A percentile compares a stretch with the other conserved stretches of the same genome.
phyloP scores from a whole-genome alignment of 2,113 vertebrate genomes.

The Circaetus gallicus region DNA sequence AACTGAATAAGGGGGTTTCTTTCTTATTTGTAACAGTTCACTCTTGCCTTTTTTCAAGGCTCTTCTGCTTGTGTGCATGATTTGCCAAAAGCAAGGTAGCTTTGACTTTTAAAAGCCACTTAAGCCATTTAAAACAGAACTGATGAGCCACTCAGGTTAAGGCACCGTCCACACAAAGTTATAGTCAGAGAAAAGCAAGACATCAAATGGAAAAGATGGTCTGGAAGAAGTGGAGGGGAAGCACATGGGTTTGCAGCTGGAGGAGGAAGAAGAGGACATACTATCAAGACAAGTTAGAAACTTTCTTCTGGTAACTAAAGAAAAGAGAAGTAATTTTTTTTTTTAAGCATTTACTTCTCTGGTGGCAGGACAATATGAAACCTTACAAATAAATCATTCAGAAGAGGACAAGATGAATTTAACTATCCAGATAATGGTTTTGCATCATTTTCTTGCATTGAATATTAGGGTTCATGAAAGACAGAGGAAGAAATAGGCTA shows the following conservation, averaged over 20 bases:
- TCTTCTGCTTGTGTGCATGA: not conserved
- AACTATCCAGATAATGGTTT: not conserved
- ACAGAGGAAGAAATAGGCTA: not conserved
- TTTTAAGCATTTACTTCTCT: not conserved
- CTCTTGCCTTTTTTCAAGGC: not conserved
- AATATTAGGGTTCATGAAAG: not conserved
- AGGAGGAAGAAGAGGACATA: not conserved
- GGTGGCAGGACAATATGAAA: not conserved
- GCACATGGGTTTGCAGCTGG: not conserved
- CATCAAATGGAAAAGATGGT: not conserved
- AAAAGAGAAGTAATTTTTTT: not conserved
- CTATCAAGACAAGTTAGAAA: not conserved
- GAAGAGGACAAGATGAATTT: not conserved
- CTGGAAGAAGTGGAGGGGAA: not conserved
- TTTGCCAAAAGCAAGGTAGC: not conserved
- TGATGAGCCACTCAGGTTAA: not conserved
- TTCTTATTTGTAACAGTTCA: not conserved
- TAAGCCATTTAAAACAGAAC: not conserved
- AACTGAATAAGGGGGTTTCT: not conserved
- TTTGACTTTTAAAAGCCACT: not conserved
- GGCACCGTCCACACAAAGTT: not conserved
- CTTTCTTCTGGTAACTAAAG: not conserved
- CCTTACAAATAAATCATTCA: not conserved
- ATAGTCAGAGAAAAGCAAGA: not conserved
- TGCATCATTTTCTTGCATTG: not conserved